Base-by-base conservation (phyloP, 1,140 invertebrate genomes). In the Trichoplusia ni region DNA sequence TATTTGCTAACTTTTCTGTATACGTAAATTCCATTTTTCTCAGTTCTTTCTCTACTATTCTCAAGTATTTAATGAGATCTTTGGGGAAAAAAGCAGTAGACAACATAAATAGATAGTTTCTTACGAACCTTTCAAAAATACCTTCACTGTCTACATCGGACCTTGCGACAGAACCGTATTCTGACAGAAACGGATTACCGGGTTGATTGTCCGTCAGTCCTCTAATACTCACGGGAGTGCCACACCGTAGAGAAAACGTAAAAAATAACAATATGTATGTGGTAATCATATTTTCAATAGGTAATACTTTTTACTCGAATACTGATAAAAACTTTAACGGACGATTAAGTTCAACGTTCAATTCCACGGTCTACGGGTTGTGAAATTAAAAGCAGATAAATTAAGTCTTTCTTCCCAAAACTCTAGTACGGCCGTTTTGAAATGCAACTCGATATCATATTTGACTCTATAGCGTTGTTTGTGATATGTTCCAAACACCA, bases 91-190 rank as follows among this genome's bases (percentile, higher is more conserved):
- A 80, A 18, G 38, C 29, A 11, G 56, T 73, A n/a, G 70, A 77
- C 18, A 82, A 35, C 16, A 78, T 33, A 35, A 74, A 67, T 4
- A 85, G 38, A 9, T 75, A 63, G 7, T 69, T 64, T 37, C 70
- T 69, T 21, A 86, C 33, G 62, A 86, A 86, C 19, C 59, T 69
- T 56, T 76, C 77, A 27, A 86, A 86, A 25, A 86, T 76, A 14
- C 71, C 75, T 49, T 75, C 59, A n/a, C 68, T 56, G 8, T 13
- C 56, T 5, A 47, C 8, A 1, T 25, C 19, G 16, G 29, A 8
- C 16, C 25, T 9, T 44, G 14, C 7, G 2, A 3, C 6, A 7
- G 9, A 18, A 38, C 6, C 2, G 11, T 7, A 1, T 13, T 13
- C 6, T 16, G 9, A 13, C 37, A 14, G 5, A 9, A 38, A 13